Percentiles rank a stretch among this genome's conserved stretches.
Evolutionary conservation across 2,797 vertebrate species (phyloP).

Genomic region (Morus bassanus): DNA sequence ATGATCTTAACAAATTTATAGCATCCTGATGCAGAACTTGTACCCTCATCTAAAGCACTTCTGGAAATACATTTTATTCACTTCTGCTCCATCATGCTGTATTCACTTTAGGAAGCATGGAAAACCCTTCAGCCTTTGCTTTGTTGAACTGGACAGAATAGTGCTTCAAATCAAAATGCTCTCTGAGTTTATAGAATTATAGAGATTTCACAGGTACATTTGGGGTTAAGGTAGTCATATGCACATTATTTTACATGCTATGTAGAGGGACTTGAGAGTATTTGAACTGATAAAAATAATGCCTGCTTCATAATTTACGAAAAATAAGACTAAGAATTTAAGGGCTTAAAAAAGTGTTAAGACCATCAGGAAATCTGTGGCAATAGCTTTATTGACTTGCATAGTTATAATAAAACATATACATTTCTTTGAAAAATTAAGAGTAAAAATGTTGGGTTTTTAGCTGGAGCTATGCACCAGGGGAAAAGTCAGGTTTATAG

Average conservation of each 20-base stretch:
- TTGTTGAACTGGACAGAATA: neutral
- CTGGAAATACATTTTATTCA: neutral
- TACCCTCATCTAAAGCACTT: neutral
- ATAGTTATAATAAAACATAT: neutral
- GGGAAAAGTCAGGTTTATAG: neutral
- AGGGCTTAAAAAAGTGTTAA: neutral
- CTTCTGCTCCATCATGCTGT: neutral
- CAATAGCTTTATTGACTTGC: neutral
- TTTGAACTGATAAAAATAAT: neutral
- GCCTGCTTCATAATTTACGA: neutral
- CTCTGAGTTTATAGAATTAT: neutral
- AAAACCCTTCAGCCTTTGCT: neutral
- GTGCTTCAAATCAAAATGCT: neutral
- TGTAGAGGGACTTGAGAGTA: neutral
- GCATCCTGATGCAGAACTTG: constrained; percentile 41
- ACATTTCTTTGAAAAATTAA: neutral
- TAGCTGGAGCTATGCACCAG: neutral
- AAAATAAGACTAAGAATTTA: neutral
- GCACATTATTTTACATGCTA: neutral
- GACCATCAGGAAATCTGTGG: neutral
- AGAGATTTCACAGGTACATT: neutral
- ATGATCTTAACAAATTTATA: constrained; percentile 68
- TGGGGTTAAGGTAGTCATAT: neutral
- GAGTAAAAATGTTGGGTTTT: neutral
- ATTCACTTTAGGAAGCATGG: neutral